A percentile compares a stretch with the other conserved stretches of the same genome.
These are phyloP conservation scores for Trachops cirrhosus DNA, from an alignment of 2,797 vertebrate species.

Conservation along the genomic window DNA sequence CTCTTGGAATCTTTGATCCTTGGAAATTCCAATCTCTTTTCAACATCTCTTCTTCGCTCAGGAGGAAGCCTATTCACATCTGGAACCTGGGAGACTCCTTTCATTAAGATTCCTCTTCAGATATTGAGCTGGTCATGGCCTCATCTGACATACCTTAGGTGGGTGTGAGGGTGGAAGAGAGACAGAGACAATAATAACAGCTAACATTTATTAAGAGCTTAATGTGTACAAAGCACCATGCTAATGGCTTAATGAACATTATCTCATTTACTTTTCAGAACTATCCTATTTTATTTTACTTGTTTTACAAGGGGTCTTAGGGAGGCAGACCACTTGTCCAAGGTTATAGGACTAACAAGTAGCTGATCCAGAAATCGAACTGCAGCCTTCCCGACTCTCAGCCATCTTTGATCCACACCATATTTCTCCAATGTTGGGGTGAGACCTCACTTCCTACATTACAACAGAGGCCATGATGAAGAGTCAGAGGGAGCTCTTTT, in stretches of 20 bases:
- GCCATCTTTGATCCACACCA: not conserved
- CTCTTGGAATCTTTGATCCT: not conserved
- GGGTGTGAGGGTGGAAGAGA: not conserved
- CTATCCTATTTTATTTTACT: conserved; percentile 25
- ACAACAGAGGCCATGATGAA: not conserved
- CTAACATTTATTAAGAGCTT: conserved; percentile 36
- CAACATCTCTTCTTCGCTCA: not conserved
- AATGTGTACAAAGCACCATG: conserved; percentile 36
- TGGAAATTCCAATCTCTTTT: conserved; percentile 11
- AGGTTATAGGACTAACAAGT: not conserved
- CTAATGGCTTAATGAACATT: conserved; percentile 58
- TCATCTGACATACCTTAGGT: not conserved
- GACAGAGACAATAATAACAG: not conserved
- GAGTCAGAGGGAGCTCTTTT: not conserved
- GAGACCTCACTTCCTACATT: not conserved
- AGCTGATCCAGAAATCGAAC: not conserved
- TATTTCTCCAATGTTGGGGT: not conserved
- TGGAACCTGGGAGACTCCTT: conserved; percentile 11
- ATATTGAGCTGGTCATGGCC: not conserved
- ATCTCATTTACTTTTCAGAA: conserved; percentile 61
- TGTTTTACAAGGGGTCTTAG: conserved; percentile 7
- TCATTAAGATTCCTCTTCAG: not conserved
- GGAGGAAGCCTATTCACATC: conserved; percentile 11
- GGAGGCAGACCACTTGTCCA: not conserved
- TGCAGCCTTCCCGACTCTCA: not conserved